Percentiles rank a stretch among this genome's conserved stretches.
phyloP scores from a whole-genome alignment of 92 coral and sea anemone genomes.

The Siderastrea radians region DNA sequence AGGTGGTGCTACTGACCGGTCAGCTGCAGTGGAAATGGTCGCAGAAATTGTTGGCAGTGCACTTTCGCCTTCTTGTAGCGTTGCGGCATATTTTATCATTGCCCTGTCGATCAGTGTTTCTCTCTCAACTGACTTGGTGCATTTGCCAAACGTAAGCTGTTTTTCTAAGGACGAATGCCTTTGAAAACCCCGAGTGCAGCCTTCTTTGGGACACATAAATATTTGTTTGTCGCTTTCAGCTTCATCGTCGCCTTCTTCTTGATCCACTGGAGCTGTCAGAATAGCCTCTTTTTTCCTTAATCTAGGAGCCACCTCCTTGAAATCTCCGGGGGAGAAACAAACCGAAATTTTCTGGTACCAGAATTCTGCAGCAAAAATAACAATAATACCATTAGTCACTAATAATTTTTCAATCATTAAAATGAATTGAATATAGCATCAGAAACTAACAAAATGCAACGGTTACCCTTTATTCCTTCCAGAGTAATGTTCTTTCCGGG shows the following conservation, averaged over 20 bases:
- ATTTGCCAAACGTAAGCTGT: constrained; percentile 35
- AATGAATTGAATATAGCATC: too few species aligned
- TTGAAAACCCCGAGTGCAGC: constrained; percentile 48
- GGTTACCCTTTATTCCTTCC: constrained; percentile 23
- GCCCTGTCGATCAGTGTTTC: constrained; percentile 52
- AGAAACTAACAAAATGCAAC: too few species aligned
- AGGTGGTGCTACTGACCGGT: neutral
- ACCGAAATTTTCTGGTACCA: too few species aligned
- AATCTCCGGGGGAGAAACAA: too few species aligned
- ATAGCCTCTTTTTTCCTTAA: too few species aligned
- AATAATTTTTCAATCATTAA: too few species aligned
- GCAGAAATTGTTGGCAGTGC: constrained; percentile 18
- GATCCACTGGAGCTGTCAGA: neutral
- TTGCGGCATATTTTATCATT: constrained; percentile 44
- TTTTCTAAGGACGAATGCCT: constrained; percentile 21
- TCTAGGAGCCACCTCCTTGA: too few species aligned
- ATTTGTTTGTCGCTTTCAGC: constrained; percentile 18
- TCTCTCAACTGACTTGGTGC: constrained; percentile 37
- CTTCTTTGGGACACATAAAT: constrained; percentile 43
- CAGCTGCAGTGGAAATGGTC: neutral
- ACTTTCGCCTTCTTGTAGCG: constrained; percentile 44
- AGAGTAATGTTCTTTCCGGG: neutral
- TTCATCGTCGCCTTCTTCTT: constrained; percentile 4
- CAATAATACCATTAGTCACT: too few species aligned
- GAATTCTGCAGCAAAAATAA: too few species aligned